Conservation (phyloP, 2,797 vertebrate genomes). For the Margarornis squamiger region DNA sequence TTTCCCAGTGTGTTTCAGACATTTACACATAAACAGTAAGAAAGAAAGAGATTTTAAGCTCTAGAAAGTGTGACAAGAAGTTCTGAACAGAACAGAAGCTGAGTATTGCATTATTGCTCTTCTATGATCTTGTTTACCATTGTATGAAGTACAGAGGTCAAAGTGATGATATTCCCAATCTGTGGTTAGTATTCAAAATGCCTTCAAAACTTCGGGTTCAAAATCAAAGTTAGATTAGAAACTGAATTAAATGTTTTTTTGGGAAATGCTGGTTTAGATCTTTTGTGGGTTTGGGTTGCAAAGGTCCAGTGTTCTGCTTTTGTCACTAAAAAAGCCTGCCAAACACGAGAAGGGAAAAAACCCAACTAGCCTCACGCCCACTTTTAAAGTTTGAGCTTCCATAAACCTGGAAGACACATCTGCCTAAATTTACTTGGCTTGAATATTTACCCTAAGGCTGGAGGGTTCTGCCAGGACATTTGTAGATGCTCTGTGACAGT, state of each 20-base stretch:
- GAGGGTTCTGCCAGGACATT: not conserved
- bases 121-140: not conserved
- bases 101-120: not conserved
- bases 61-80: not conserved
- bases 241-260: not conserved
- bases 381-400: not conserved
- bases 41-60: not conserved
- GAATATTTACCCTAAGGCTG: not conserved
- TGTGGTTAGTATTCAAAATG: not conserved
- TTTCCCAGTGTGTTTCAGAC: not conserved
- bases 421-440: not conserved
- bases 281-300: not conserved
- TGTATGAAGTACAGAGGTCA: not conserved
- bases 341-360: not conserved
- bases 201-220: not conserved
- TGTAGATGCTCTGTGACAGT: not conserved
- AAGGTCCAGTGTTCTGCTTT: not conserved
- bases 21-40: not conserved
- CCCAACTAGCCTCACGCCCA: accelerated
- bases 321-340: not conserved
- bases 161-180: not conserved
- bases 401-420: not conserved
- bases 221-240: not conserved
- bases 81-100: not conserved
- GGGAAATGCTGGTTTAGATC: not conserved